Evolutionary conservation across 2,113 vertebrate species (phyloP), one percentile per base, ranked within the genome.

Genomic region (Myxocyprinus asiaticus): DNA sequence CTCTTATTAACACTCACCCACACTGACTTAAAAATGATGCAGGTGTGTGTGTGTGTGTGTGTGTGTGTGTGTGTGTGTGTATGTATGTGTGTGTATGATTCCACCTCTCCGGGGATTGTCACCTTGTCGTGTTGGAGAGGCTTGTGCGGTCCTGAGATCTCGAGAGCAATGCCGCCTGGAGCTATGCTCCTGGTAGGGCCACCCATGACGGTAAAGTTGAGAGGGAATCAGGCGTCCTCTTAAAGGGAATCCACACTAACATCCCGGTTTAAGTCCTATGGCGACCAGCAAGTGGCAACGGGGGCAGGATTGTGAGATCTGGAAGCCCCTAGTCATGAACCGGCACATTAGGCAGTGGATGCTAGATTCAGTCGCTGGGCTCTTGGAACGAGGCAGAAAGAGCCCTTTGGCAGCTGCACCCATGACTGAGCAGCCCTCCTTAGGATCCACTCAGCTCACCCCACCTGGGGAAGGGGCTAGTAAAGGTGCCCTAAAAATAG

Each of bases 401-500:
- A 74, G 64, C 64, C 10, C 14, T 75, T 76, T 9, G 50, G 65
- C 67, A 76, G 72, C 82, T 43, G 63, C 65, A 69, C 17, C 44
- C 69, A 83, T 42, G 77, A 75, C 77, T 70, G 48, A 76, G 81
- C 73, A 83, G 67, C 43, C 65, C 65, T 76, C 3, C 80, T 83
- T 17, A 79, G 77, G 77, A 79, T 76, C 63, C 63, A 58, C 71
- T 65, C 80, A 79, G 22, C 71, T 83, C 72, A 80, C 66, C 73
- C 77, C 63, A 76, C 3, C 5, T 43, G 59, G 58, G 59, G 77
- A 80, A 69, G 42, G 59, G 82, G 42, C 77, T 67, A 74, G 53
- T 67, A 79, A 79, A 77, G 66, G 65, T 82, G 80, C 67, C 58
- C 77, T 76, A 72, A 80, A 83, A 65, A 80, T 83, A 70, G 58